Evolutionary conservation across 2,113 vertebrate species (phyloP).

Genomic region (Regulus satrapa): DNA sequence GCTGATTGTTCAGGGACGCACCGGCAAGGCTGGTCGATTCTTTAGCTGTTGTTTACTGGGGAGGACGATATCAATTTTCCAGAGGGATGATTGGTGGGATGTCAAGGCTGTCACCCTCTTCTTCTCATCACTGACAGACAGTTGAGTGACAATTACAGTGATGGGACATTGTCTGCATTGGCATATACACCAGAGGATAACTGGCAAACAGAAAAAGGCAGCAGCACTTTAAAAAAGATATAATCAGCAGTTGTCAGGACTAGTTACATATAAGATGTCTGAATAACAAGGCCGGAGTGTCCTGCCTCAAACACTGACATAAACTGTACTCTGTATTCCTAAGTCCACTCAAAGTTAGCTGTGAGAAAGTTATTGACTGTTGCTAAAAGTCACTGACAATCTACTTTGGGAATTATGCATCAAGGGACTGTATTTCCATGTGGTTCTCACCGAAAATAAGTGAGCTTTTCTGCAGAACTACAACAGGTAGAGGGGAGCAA

Average conservation of each 20-base stretch:
- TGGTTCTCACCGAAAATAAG: background rate
- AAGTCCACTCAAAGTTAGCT: background rate
- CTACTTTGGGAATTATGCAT: background rate
- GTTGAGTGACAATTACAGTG: conserved; percentile 76
- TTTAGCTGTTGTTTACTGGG: conserved; percentile 80
- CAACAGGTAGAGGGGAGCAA: background rate
- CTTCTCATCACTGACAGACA: conserved; percentile 72
- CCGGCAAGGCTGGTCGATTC: conserved; percentile 74
- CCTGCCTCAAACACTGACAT: background rate
- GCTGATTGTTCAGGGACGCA: conserved; percentile 80
- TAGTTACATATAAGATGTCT: conserved; percentile 75
- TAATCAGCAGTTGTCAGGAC: conserved; percentile 80
- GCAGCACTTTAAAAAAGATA: conserved; percentile 72
- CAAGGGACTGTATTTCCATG: background rate
- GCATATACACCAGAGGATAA: conserved; percentile 78
- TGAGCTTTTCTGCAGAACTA: background rate
- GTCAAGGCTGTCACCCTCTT: conserved; percentile 78
- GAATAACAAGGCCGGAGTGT: conserved; percentile 67
- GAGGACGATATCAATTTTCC: conserved; percentile 82
- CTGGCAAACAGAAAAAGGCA: conserved; percentile 74
- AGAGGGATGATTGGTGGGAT: conserved; percentile 77
- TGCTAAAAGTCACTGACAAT: background rate
- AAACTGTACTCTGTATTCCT: background rate
- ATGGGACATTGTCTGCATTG: conserved; percentile 74
- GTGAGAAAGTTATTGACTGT: background rate